Percentiles rank a stretch among this genome's conserved stretches.
These are phyloP conservation scores for Prionchulus punctatus DNA, from an alignment of 2,888 invertebrate species.

Conservation along the genomic window DNA sequence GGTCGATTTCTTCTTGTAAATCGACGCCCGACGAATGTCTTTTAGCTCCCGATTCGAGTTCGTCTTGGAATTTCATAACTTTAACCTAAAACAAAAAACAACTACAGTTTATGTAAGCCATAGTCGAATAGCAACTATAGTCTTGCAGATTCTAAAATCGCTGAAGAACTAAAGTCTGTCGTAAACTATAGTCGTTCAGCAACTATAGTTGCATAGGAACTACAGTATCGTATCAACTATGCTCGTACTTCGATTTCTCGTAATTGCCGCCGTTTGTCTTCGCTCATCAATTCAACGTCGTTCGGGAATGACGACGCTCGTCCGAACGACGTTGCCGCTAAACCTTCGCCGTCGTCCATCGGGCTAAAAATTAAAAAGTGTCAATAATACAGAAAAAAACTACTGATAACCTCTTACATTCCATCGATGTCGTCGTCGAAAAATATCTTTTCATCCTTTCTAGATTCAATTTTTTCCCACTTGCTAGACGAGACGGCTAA, in stretches of 20 bases:
- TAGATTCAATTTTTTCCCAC: constrained; percentile 58
- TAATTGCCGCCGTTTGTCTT: constrained; percentile 36
- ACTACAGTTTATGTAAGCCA: not conserved
- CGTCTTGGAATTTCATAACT: constrained; percentile 86
- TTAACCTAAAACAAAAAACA: constrained; percentile 43
- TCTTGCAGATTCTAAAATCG: too few relatives aligned
- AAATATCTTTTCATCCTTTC: constrained; percentile 27
- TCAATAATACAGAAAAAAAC: too few relatives aligned
- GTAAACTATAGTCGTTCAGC: too few relatives aligned
- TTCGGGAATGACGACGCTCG: not conserved
- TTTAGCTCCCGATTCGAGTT: constrained; percentile 67
- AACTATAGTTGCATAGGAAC: too few relatives aligned
- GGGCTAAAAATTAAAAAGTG: constrained; percentile 10
- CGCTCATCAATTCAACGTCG: too few relatives aligned
- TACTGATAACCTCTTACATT: constrained; percentile 4
- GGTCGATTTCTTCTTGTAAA: constrained; percentile 62
- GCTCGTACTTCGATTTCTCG: constrained; percentile 72
- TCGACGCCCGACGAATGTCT: constrained; percentile 55
- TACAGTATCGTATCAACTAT: too few relatives aligned
- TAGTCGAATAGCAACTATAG: too few relatives aligned
- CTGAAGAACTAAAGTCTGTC: too few relatives aligned
- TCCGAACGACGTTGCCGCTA: not conserved
- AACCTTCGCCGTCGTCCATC: constrained; percentile 17
- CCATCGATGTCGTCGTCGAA: constrained; percentile 24
- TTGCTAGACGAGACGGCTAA: constrained; percentile 66